Evolutionary conservation across 37 sponge, comb jelly and placozoan species (phyloP), one percentile per base, ranked within the genome.

Genomic region (Crambe crambe): DNA sequence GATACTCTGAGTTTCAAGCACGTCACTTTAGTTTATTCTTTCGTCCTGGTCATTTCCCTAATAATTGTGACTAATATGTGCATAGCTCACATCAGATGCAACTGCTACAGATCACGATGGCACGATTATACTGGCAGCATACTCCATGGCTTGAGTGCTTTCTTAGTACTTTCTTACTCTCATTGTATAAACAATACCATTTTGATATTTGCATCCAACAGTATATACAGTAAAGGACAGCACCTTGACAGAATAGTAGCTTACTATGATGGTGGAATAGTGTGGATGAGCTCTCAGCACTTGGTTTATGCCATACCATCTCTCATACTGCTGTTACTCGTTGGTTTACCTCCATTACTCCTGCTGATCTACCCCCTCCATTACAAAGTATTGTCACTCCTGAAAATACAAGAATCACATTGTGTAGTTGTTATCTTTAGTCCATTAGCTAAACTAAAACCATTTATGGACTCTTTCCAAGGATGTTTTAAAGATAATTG

Each of bases 141-240:
- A 3, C 66, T 81, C 31, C 81, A 87, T 58, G 87, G 87, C 32
- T 39, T 87, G 18, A 58, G 81, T 23, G 81, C 87, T 1, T 75
- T 81, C 54, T 37, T 87, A 6, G 68, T 87, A 20, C 43, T 87
- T 18, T 67, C 69, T 56, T 81, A 81, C 39, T 42, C 87, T 3
- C 81, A 87, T n/a, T 67, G 59, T 57, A 34, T 61, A 17, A 66
- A 42, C 26, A 39, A 34, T 18, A 69, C 87, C 15, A 70, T 87
- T 30, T 3, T 9, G 8, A 22, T 80, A 8, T 40, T 78, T 22
- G 38, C 22, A 6, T 25, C 51, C 5, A 34, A 38, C 5, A 34
- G 17, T 34, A n/a, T 69, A 35, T 17, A 12, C 2, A 29, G 70
- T 2, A 42, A 65, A 44, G 78, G 78, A 2, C 8, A 10, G 8